phyloP scores from a whole-genome alignment of 2,888 invertebrate genomes.

The Boloria selene region DNA sequence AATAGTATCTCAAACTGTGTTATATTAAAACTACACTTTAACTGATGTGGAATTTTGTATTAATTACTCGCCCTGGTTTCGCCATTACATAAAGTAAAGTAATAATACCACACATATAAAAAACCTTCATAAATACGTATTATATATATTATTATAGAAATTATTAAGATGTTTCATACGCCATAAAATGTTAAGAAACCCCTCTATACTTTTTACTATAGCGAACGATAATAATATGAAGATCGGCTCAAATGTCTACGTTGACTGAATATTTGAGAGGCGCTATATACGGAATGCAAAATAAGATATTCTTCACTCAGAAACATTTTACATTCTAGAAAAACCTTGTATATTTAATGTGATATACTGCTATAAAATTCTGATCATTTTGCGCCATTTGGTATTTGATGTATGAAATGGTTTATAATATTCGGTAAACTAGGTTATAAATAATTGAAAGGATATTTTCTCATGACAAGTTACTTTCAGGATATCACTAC shows the following conservation, averaged over 20 bases:
- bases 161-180: slow-evolving; percentile 1
- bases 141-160: too few relatives aligned
- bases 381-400: slow-evolving; percentile 13
- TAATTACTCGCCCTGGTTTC: too few relatives aligned
- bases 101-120: too few relatives aligned
- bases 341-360: slow-evolving; percentile 21
- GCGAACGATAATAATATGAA: slow-evolving; percentile 23
- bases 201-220: slow-evolving; percentile 11
- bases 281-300: slow-evolving; percentile 25
- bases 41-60: too few relatives aligned
- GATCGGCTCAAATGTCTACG: slow-evolving; percentile 29
- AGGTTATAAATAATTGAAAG: slow-evolving; percentile 9
- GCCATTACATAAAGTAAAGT: too few relatives aligned
- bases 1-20: too few relatives aligned
- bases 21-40: too few relatives aligned
- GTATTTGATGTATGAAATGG: slow-evolving; percentile 9
- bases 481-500: neutral
- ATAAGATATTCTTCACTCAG: slow-evolving; percentile 26
- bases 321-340: slow-evolving; percentile 19
- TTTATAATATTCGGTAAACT: slow-evolving; percentile 7
- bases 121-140: too few relatives aligned
- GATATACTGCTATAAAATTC: slow-evolving; percentile 15
- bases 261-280: slow-evolving; percentile 31
- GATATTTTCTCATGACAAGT: slow-evolving; percentile 4
- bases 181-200: neutral